phyloP scores from a whole-genome alignment of 2,797 vertebrate genomes.

The Delichon dasypus region DNA sequence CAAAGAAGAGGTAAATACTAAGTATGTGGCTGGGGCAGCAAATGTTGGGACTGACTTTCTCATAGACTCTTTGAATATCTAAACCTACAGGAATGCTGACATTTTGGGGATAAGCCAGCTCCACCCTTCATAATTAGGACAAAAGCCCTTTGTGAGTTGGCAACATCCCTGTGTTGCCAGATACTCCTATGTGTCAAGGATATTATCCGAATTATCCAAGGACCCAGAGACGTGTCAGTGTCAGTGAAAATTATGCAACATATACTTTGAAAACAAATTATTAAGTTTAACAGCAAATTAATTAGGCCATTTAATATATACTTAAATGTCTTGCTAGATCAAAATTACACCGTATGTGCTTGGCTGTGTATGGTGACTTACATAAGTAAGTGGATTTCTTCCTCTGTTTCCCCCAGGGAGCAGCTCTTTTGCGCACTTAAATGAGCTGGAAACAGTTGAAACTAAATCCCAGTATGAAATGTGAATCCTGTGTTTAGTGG shows the following conservation, averaged over 20 bases:
- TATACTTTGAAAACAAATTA: background rate
- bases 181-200: background rate
- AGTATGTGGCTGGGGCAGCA: background rate
- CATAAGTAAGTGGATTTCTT: background rate
- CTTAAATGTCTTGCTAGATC: background rate
- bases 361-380: background rate
- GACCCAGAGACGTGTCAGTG: background rate
- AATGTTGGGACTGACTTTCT: background rate
- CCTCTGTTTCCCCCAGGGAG: slow-evolving; percentile 10
- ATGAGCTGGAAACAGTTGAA: slow-evolving; percentile 37
- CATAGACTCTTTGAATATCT: background rate
- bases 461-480: slow-evolving; percentile 41
- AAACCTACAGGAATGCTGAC: background rate
- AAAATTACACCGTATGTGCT: background rate
- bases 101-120: background rate
- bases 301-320: background rate
- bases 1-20: background rate
- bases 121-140: background rate
- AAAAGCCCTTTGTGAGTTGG: background rate
- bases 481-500: background rate
- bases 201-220: background rate
- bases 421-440: slow-evolving; percentile 21
- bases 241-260: background rate
- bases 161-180: background rate
- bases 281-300: background rate